Evolutionary conservation across 2,888 invertebrate species (phyloP), one percentile per base, ranked within the genome.

Genomic region (Nebria brevicollis): DNA sequence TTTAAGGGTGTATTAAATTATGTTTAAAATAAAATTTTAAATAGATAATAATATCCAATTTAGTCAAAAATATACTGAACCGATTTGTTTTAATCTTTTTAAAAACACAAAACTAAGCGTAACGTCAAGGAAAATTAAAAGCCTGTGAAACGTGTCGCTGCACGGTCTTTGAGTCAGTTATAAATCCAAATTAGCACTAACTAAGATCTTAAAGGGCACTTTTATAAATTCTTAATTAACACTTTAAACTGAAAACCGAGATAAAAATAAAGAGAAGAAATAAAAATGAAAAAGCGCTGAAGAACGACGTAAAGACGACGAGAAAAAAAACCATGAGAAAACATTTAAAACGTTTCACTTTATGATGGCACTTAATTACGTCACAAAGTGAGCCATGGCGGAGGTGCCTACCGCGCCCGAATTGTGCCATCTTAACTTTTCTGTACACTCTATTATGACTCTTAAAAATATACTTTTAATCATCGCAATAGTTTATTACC

Each of bases 191-290:
- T 81, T 81, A 81, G 81, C 77, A 77, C 77, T 81, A 81, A 81
- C 81, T 81, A 77, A 81, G 72, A 77, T 81, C 81, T 81, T 81
- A 81, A 81, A 81, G 81, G 73, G 77, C 81, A 81, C 81, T 81
- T 81, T 81, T 81, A 81, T 81, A 81, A 81, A 81, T 81, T 81
- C 81, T 81, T 81, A 81, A 81, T 81, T 81, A 81, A 81, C 81
- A 81, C 81, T 81, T 81, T 81, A 80, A 81, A 76, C 73, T 81
- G 81, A 66, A 81, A 81, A 81, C 81, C 81, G 77, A 81, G 81
- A 81, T 81, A 77, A 81, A 81, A 81, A 81, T 81, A 76, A 54
- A 76, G 76, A 81, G 75, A 75, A 75, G 75, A 72, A 80, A 80
- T 80, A 75, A 80, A 80, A 79, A 80, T 72, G 68, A 73, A 41